Evolutionary conservation across 2,797 vertebrate species (phyloP).

Genomic region (Pseudopleuronectes americanus): DNA sequence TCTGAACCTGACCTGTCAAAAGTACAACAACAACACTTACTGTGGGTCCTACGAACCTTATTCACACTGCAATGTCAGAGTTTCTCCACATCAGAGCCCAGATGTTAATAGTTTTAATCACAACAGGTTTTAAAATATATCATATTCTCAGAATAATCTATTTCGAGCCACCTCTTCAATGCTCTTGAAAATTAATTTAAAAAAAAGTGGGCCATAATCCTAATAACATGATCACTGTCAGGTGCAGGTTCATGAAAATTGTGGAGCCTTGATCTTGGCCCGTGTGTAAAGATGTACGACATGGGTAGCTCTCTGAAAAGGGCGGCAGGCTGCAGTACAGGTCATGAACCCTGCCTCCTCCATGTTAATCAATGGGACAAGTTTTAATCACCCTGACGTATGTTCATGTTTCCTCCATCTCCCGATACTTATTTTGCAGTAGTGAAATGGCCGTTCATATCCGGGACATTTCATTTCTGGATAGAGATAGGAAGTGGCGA

Average conservation of each 20-base stretch:
- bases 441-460: too few species aligned
- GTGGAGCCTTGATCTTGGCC: neutral
- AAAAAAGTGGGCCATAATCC: neutral
- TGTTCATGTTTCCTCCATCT: too few species aligned
- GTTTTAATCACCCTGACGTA: too few species aligned
- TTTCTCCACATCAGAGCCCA: constrained; percentile 11
- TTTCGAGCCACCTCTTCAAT: neutral
- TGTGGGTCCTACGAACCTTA: constrained; percentile 28
- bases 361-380: too few species aligned
- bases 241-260: neutral
- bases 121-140: neutral
- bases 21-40: constrained; percentile 79
- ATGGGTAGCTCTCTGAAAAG: too few species aligned
- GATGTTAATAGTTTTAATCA: neutral
- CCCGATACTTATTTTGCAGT: too few species aligned
- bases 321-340: too few species aligned
- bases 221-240: neutral
- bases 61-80: constrained; percentile 1
- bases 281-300: too few species aligned
- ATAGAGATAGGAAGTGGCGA: too few species aligned
- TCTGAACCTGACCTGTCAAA: constrained; percentile 83
- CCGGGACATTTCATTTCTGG: too few species aligned
- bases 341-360: too few species aligned
- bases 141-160: neutral
- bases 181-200: neutral